Percentiles rank a stretch among this genome's conserved stretches.
These are phyloP conservation scores for Prolemur simus DNA, from an alignment of 2,113 vertebrate species.

Conservation along the genomic window DNA sequence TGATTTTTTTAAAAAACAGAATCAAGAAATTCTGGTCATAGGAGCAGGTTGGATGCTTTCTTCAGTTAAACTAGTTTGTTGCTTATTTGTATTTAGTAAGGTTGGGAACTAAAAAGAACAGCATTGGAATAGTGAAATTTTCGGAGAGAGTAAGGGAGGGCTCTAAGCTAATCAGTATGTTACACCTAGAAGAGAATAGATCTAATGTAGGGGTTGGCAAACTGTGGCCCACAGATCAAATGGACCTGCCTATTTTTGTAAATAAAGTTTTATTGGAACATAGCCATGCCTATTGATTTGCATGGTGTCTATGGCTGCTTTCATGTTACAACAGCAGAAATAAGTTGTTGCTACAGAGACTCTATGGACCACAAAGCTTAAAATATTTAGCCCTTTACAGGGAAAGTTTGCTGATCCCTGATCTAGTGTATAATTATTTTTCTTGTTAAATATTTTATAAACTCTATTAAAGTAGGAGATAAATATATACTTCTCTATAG, in stretches of 20 bases:
- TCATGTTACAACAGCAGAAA: neutral
- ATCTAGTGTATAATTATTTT: neutral
- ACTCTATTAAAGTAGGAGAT: neutral
- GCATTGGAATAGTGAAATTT: neutral
- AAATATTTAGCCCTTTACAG: neutral
- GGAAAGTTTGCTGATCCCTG: neutral
- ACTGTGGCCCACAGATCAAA: neutral
- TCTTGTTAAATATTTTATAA: constrained; percentile 26
- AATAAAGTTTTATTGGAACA: constrained; percentile 43
- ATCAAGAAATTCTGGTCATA: constrained; percentile 7
- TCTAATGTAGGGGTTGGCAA: neutral
- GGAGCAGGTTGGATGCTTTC: neutral
- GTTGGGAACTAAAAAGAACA: neutral
- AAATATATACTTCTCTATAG: neutral
- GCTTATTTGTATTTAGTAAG: constrained; percentile 24
- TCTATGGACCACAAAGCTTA: neutral
- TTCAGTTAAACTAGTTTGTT: neutral
- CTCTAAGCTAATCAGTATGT: neutral
- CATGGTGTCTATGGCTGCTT: neutral
- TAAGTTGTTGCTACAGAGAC: neutral
- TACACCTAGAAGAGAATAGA: neutral
- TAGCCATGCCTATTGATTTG: neutral
- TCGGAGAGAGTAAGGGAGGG: neutral
- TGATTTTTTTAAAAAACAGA: neutral
- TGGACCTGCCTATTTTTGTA: neutral